Percentiles rank a stretch among this genome's conserved stretches.
These are phyloP conservation scores for Cassiopea xamachana DNA, from an alignment of 30 jellyfish, hydroid and myxozoan genomes.

Conservation along the genomic window DNA sequence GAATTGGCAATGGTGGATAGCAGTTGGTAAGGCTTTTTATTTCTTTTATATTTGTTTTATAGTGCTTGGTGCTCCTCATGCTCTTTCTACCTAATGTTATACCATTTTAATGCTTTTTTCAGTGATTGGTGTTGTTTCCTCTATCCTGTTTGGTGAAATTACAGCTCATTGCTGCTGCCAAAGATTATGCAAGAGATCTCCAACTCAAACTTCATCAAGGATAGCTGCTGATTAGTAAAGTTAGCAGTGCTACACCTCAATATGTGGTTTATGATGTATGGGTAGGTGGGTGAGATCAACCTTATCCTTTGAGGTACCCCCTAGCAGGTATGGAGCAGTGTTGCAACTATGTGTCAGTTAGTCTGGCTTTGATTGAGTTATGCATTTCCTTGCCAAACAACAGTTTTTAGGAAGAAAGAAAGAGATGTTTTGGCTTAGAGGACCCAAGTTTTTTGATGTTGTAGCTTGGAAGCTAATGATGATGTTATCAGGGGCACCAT, in stretches of 20 bases:
- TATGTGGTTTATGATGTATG: background rate
- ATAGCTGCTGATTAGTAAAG: background rate
- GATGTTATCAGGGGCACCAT: too few species aligned
- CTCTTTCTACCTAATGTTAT: background rate
- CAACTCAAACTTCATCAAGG: background rate
- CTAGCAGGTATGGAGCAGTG: too few species aligned
- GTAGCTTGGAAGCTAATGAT: too few species aligned
- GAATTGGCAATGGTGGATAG: constrained; percentile 78
- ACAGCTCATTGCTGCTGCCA: background rate
- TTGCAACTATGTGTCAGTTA: too few species aligned
- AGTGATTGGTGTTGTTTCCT: constrained; percentile 13
- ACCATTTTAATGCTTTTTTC: background rate
- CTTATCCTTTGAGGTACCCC: too few species aligned
- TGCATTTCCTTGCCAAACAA: too few species aligned
- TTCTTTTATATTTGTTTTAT: background rate
- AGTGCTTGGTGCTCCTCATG: background rate
- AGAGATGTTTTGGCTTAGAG: too few species aligned
- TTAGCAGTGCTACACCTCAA: background rate
- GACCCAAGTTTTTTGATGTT: too few species aligned
- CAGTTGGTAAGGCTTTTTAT: constrained; percentile 29
- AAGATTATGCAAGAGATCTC: background rate
- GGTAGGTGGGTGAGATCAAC: too few species aligned
- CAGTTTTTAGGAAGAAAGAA: too few species aligned
- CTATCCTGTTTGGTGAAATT: background rate
- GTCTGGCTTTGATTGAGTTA: too few species aligned